These are phyloP conservation scores for Autographa pulchrina DNA, from an alignment of 2,888 invertebrate genomes.

Conservation along the genomic window DNA sequence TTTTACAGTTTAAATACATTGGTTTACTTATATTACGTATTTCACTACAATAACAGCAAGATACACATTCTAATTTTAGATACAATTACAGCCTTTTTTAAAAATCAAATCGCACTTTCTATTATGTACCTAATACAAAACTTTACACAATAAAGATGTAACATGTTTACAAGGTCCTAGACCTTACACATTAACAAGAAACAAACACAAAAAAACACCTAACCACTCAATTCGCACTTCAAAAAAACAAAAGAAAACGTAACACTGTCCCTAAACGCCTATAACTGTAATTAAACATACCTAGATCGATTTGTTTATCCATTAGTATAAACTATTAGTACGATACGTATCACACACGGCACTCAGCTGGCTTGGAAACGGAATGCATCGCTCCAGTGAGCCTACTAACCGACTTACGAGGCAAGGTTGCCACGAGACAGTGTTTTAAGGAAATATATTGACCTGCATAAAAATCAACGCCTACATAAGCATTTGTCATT, in stretches of 20 bases:
- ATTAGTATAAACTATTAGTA: slow-evolving; percentile 19
- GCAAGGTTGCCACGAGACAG: slow-evolving; percentile 44
- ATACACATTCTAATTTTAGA: too few species aligned
- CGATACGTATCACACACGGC: slow-evolving; percentile 36
- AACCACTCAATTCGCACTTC: neutral
- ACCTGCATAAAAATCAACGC: neutral
- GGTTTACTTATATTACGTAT: neutral
- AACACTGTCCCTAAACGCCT: neutral
- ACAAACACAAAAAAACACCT: neutral
- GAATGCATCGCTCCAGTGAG: slow-evolving; percentile 60
- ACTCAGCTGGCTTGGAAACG: slow-evolving; percentile 56
- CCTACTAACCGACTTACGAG: slow-evolving; percentile 59
- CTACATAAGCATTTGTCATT: neutral
- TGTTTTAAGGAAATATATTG: neutral
- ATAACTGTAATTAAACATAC: slow-evolving; percentile 23
- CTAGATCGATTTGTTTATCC: slow-evolving; percentile 52
- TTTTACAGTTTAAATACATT: slow-evolving; percentile 2
- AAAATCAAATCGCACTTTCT: too few species aligned
- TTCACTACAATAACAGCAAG: neutral
- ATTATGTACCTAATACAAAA: neutral
- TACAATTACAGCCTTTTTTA: too few species aligned
- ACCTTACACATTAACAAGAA: neutral
- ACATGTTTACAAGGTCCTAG: neutral
- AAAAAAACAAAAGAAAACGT: neutral
- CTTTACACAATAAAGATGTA: neutral